phyloP scores from a whole-genome alignment of 2,113 vertebrate species.

The Sarotherodon lohbergeri region DNA sequence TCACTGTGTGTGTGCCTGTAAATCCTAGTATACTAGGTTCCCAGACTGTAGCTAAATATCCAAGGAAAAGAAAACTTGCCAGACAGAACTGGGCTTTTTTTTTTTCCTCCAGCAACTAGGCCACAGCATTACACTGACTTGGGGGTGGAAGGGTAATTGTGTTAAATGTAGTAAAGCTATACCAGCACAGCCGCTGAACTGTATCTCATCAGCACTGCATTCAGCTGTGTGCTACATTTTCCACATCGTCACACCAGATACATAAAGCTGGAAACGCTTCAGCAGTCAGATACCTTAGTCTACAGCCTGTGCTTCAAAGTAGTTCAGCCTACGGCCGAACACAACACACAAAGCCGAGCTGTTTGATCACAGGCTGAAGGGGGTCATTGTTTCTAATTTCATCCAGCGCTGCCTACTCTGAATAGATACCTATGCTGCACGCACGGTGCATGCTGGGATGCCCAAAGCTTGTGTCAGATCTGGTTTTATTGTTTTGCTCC shows the following conservation, averaged over 20 bases:
- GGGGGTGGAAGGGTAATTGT: background rate
- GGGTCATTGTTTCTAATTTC: conserved; percentile 56
- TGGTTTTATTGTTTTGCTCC: background rate
- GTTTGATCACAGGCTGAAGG: conserved; percentile 41
- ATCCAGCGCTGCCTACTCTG: conserved; percentile 16
- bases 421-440: background rate
- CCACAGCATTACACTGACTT: background rate
- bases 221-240: conserved; percentile 43
- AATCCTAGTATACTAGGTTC: background rate
- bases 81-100: background rate
- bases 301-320: conserved; percentile 13
- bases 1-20: background rate
- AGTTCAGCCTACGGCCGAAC: conserved; percentile 27
- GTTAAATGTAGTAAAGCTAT: conserved; percentile 4
- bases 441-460: conserved; percentile 23
- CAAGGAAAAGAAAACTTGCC: background rate
- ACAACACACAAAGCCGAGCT: conserved; percentile 32
- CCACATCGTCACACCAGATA: conserved; percentile 40
- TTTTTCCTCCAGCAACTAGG: background rate
- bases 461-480: background rate
- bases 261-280: conserved; percentile 23
- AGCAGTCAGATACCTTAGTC: conserved; percentile 29
- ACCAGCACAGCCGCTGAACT: background rate
- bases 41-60: background rate
- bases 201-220: background rate